phyloP scores from a whole-genome alignment of 1,140 invertebrate species.

The Ctenoplectra terminalis region DNA sequence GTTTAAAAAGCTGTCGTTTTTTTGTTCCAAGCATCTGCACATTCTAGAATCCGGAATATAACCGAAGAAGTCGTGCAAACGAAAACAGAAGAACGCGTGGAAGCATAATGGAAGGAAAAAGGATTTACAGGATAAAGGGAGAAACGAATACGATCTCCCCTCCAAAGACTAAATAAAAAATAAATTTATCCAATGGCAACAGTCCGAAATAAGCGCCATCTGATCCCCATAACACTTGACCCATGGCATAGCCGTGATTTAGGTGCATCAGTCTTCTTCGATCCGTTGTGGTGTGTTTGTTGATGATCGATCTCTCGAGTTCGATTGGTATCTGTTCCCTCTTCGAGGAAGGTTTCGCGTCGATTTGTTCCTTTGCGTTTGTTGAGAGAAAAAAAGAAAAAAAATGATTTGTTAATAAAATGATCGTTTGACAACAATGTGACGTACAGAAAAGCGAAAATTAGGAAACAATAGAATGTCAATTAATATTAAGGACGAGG shows the following conservation, averaged over 20 bases:
- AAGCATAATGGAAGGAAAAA: background rate
- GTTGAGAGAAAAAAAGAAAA: too few species aligned
- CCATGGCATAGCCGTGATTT: background rate
- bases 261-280: slow-evolving; percentile 24
- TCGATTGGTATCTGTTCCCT: background rate
- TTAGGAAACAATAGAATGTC: background rate
- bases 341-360: background rate
- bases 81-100: slow-evolving; percentile 24
- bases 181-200: slow-evolving; percentile 25
- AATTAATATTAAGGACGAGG: background rate
- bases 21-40: background rate
- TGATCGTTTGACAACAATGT: background rate
- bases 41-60: background rate
- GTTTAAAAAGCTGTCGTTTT: background rate
- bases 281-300: background rate
- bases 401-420: background rate
- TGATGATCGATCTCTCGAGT: slow-evolving; percentile 4
- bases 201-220: slow-evolving; percentile 54
- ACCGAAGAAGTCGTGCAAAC: background rate
- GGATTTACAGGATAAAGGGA: background rate
- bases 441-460: too few species aligned
- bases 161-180: background rate
- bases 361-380: background rate
- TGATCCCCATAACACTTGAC: slow-evolving; percentile 35
- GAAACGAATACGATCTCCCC: slow-evolving; percentile 11